These are phyloP conservation scores for Dromius quadrimaculatus DNA, from an alignment of 2,888 invertebrate genomes.

Conservation along the genomic window DNA sequence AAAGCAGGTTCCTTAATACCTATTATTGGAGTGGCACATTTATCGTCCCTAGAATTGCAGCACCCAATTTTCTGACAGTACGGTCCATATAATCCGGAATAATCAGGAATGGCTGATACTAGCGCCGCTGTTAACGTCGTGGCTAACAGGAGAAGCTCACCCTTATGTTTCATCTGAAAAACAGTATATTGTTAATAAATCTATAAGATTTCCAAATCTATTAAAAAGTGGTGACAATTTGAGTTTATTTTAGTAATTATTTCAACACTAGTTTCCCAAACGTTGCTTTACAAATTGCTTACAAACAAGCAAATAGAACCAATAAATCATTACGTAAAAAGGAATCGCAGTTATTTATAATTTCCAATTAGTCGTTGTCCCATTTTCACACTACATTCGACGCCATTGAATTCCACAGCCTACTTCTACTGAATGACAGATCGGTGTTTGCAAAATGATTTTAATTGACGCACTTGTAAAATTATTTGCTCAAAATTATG, in stretches of 20 bases:
- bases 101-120: slow-evolving; percentile 58
- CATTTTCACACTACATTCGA: slow-evolving; percentile 12
- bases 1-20: slow-evolving; percentile 66
- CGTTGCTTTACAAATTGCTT: neutral
- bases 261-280: neutral
- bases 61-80: slow-evolving; percentile 74
- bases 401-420: slow-evolving; percentile 40
- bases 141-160: slow-evolving; percentile 36
- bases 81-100: slow-evolving; percentile 69
- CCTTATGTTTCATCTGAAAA: slow-evolving; percentile 57
- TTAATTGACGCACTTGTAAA: slow-evolving; percentile 11
- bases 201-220: neutral
- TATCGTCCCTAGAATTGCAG: slow-evolving; percentile 82
- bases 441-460: slow-evolving; percentile 36
- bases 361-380: slow-evolving; percentile 29
- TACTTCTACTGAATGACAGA: slow-evolving; percentile 39
- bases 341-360: slow-evolving; percentile 16
- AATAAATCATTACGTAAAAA: neutral
- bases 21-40: slow-evolving; percentile 84
- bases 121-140: slow-evolving; percentile 37
- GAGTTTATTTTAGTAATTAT: neutral
- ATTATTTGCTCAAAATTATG: too few relatives aligned
- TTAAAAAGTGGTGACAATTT: neutral
- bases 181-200: slow-evolving; percentile 28
- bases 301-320: too few relatives aligned